Percentiles rank a stretch among this genome's conserved stretches.
Conservation (phyloP, 2,888 invertebrate species). For the Archaeoteleia sp. region DNA sequence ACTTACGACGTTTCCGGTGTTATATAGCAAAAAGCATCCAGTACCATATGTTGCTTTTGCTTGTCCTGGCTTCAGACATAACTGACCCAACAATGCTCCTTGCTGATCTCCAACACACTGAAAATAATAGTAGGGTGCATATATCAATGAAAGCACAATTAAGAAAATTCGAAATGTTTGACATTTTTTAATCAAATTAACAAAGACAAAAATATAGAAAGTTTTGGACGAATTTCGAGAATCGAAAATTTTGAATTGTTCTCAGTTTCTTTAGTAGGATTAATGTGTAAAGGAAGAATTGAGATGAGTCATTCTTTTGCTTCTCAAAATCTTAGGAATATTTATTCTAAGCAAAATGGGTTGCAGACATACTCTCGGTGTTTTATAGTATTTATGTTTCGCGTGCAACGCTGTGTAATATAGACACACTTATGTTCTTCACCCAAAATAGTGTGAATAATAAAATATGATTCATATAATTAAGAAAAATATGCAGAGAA, state of each 20-base stretch:
- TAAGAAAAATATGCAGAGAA: too few relatives aligned
- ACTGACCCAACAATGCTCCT: slow-evolving; percentile 93
- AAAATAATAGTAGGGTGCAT: too few relatives aligned
- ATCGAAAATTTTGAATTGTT: too few relatives aligned
- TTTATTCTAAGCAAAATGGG: neutral
- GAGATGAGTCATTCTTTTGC: too few relatives aligned
- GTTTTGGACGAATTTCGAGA: slow-evolving; percentile 4
- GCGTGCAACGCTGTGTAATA: too few relatives aligned
- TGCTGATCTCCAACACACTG: slow-evolving; percentile 98
- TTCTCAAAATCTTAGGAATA: slow-evolving; percentile 6
- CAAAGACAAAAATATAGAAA: slow-evolving; percentile 10
- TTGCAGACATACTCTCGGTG: too few relatives aligned
- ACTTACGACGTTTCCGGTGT: slow-evolving; percentile 86
- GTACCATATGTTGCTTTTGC: slow-evolving; percentile 97
- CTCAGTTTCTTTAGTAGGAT: too few relatives aligned
- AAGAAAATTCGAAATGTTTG: slow-evolving; percentile 2
- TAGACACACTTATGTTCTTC: too few relatives aligned
- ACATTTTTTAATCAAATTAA: slow-evolving; percentile 1
- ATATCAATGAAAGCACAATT: slow-evolving; percentile 72
- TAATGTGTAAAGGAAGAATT: too few relatives aligned
- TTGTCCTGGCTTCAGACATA: slow-evolving; percentile 90
- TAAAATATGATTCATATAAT: too few relatives aligned
- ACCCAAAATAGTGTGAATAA: too few relatives aligned
- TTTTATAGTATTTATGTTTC: too few relatives aligned
- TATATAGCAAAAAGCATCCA: slow-evolving; percentile 95